phyloP scores from a whole-genome alignment of 1,140 invertebrate genomes.

The Camponotus vicinus region DNA sequence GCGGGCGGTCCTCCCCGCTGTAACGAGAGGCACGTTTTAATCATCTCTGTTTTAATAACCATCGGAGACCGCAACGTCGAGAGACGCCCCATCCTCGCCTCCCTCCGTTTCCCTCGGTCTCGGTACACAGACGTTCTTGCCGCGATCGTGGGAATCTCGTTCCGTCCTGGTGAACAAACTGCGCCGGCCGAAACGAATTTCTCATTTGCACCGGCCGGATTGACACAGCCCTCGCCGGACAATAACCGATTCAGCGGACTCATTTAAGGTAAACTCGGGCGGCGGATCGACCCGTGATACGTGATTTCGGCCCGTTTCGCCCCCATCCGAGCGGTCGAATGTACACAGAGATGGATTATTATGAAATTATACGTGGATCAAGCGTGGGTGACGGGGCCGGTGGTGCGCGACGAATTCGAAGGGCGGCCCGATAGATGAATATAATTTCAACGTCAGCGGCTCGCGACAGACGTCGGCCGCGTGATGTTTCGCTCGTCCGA shows the following conservation, averaged over 20 bases:
- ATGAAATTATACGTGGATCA: conserved; percentile 79
- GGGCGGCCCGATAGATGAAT: conserved; percentile 25
- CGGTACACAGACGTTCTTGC: conserved; percentile 52
- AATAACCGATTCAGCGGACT: conserved; percentile 70
- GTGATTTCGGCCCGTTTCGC: conserved; percentile 73
- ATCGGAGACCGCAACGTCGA: conserved; percentile 5
- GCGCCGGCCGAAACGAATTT: conserved; percentile 66
- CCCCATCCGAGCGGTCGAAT: conserved; percentile 44
- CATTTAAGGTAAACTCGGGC: conserved; percentile 75
- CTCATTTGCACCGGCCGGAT: conserved; percentile 65
- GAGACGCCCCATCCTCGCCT: neutral
- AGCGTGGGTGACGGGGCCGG: conserved; percentile 18
- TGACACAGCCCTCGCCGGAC: conserved; percentile 56
- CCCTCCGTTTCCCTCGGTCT: neutral
- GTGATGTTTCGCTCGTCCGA: conserved; percentile 56
- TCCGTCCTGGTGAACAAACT: conserved; percentile 55
- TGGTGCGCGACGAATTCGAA: conserved; percentile 64
- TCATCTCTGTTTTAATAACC: conserved; percentile 70
- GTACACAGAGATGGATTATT: conserved; percentile 77
- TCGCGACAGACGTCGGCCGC: conserved; percentile 18
- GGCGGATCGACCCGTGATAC: conserved; percentile 71
- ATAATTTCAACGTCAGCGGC: conserved; percentile 47
- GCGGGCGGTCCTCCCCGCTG: neutral
- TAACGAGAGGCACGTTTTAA: conserved; percentile 62
- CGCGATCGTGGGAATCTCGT: conserved; percentile 61